Percentiles rank a stretch among this genome's conserved stretches.
These are phyloP conservation scores for Actias luna DNA, from an alignment of 2,888 invertebrate species.

Conservation along the genomic window DNA sequence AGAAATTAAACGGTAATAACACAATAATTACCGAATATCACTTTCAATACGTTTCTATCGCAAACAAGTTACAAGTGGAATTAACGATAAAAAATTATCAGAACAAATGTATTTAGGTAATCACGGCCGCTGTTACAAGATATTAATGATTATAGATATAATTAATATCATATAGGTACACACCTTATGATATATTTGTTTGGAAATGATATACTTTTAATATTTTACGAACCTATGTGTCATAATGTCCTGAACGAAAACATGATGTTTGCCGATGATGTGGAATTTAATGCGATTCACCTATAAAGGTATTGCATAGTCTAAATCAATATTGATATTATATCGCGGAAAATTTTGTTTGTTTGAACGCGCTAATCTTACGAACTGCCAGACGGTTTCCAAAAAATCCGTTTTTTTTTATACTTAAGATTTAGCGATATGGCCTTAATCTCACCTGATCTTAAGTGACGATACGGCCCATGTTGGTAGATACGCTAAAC, in stretches of 20 bases:
- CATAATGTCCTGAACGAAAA: not conserved
- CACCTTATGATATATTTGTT: constrained; percentile 20
- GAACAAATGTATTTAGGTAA: constrained; percentile 59
- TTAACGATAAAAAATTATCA: constrained; percentile 50
- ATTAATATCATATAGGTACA: constrained; percentile 37
- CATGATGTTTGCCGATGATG: not conserved
- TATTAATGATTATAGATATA: constrained; percentile 45
- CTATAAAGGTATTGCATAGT: too few species aligned
- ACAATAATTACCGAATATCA: not conserved
- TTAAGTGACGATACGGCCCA: too few species aligned
- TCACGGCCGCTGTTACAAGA: constrained; percentile 64
- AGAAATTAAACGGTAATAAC: not conserved
- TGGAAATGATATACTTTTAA: constrained; percentile 16
- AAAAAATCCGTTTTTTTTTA: too few species aligned
- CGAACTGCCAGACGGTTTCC: too few species aligned
- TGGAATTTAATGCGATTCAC: not conserved
- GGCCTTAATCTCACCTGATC: too few species aligned
- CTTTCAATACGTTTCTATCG: constrained; percentile 24
- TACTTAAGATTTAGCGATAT: too few species aligned
- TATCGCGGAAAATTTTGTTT: too few species aligned
- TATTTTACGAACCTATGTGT: constrained; percentile 1
- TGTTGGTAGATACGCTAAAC: too few species aligned
- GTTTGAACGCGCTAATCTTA: too few species aligned
- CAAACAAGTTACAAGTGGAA: constrained; percentile 41
- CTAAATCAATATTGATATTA: too few species aligned